These are phyloP conservation scores for Stomatorhinus walkeri DNA, from an alignment of 2,797 vertebrate genomes.

Conservation along the genomic window DNA sequence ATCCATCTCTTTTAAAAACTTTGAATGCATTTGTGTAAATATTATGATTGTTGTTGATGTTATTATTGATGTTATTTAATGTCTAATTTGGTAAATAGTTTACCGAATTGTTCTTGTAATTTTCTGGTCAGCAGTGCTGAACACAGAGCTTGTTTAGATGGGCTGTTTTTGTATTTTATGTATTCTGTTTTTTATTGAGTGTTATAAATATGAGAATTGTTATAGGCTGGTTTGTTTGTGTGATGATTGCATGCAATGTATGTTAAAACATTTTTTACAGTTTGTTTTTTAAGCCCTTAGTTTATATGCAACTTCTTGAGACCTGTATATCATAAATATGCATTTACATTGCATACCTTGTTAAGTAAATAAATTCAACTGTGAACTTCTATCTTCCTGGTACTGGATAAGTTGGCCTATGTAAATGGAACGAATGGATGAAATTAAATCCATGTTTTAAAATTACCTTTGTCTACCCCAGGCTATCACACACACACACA, in stretches of 20 bases:
- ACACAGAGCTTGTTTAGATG: not conserved
- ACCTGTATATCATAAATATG: not conserved
- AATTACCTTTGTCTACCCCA: not conserved
- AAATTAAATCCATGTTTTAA: not conserved
- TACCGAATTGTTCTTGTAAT: not conserved
- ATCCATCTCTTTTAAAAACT: not conserved
- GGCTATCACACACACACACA: not conserved
- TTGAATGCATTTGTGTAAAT: not conserved
- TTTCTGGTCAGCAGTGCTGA: not conserved
- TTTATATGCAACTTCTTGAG: not conserved
- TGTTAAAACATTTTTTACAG: not conserved
- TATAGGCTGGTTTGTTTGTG: not conserved
- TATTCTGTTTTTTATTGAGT: not conserved
- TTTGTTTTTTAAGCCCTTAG: not conserved
- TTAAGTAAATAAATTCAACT: not conserved
- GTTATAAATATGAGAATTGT: not conserved
- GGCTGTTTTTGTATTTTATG: not conserved
- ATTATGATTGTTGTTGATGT: not conserved
- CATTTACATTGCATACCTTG: not conserved
- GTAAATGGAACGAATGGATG: not conserved
- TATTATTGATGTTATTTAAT: not conserved
- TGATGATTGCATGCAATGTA: not conserved
- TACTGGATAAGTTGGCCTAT: not conserved
- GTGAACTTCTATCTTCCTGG: not conserved
- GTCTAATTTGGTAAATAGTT: not conserved